phyloP scores from a whole-genome alignment of 2,113 vertebrate genomes.

The Chaetops frenatus region DNA sequence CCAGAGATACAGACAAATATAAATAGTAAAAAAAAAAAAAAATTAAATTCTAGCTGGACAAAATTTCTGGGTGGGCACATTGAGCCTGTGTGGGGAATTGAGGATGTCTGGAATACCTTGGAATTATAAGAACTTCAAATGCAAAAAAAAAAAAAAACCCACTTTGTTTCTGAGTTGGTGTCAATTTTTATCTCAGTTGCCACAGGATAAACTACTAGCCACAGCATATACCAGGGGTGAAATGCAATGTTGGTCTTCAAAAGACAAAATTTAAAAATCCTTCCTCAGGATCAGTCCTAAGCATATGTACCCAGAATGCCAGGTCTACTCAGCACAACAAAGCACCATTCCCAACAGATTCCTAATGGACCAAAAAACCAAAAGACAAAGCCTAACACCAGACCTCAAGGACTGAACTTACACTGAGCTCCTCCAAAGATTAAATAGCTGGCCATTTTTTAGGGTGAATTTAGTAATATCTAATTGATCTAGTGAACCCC shows the following conservation, averaged over 20 bases:
- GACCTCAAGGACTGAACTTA: background rate
- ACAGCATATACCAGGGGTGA: background rate
- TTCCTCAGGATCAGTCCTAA: background rate
- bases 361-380: background rate
- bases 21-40: background rate
- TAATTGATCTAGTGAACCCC: too few species aligned
- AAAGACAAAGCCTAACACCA: background rate
- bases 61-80: background rate
- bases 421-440: background rate
- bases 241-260: background rate
- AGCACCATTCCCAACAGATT: background rate
- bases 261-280: background rate
- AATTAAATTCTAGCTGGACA: background rate
- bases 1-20: background rate
- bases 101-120: background rate
- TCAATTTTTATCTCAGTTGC: background rate
- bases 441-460: background rate
- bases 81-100: background rate
- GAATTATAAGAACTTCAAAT: background rate
- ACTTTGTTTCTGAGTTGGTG: background rate
- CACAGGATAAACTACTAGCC: background rate
- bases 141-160: fast-evolving
- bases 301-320: background rate
- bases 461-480: too few species aligned
- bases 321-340: background rate